Evolutionary conservation across 2,113 vertebrate species (phyloP).

Genomic region (Nestor notabilis): DNA sequence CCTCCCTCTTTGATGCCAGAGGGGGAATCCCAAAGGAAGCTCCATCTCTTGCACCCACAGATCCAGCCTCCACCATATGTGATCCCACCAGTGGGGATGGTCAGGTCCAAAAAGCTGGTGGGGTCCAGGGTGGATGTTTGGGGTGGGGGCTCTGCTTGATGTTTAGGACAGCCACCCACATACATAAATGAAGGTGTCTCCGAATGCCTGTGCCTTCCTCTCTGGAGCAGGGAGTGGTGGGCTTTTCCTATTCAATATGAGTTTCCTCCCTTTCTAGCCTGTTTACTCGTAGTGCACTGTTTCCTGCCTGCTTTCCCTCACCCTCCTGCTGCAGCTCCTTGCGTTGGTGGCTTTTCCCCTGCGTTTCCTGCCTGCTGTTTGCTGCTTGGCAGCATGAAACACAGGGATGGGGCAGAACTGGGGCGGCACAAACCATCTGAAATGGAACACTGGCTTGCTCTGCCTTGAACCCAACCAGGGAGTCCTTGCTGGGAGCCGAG

Average conservation of each 20-base stretch:
- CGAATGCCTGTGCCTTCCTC: background rate
- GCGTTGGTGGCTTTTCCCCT: background rate
- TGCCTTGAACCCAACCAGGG: too few relatives aligned
- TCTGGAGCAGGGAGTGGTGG: background rate
- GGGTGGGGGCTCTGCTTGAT: background rate
- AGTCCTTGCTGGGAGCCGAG: too few relatives aligned
- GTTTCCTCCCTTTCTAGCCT: background rate
- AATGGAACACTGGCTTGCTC: accelerated
- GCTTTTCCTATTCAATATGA: background rate
- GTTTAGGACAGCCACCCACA: accelerated
- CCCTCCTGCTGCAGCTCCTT: background rate
- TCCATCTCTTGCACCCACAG: accelerated
- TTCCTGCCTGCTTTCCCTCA: background rate
- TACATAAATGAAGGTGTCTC: background rate
- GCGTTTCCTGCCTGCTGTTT: background rate
- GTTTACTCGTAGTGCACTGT: background rate
- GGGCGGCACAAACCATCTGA: background rate
- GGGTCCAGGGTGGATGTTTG: too few relatives aligned
- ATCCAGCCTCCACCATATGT: accelerated
- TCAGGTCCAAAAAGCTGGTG: accelerated
- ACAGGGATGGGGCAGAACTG: background rate
- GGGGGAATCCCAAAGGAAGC: background rate
- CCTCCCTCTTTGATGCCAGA: too few relatives aligned
- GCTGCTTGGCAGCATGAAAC: background rate
- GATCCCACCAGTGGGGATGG: background rate